Conservation (phyloP, 2,113 vertebrate genomes). For the Odontophorus gujanensis region DNA sequence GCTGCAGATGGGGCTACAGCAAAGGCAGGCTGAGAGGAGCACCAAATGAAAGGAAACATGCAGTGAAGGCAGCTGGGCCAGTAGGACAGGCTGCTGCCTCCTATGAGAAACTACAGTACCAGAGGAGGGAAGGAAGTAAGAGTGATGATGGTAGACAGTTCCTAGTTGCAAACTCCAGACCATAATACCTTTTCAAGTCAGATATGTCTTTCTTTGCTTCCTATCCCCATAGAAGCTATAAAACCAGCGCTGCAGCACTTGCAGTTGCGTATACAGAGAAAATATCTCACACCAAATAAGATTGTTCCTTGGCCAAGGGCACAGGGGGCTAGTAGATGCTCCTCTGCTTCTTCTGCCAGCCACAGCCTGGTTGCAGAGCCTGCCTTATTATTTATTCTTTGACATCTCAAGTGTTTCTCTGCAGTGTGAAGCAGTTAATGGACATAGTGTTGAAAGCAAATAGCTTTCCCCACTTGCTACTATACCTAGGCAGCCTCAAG, state of each 20-base stretch:
- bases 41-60: not conserved
- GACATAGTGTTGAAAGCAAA: not conserved
- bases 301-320: not conserved
- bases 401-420: not conserved
- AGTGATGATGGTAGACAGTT: not conserved
- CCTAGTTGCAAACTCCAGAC: not conserved
- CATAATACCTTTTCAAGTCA: not conserved
- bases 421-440: not conserved
- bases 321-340: not conserved
- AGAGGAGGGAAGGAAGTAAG: no score
- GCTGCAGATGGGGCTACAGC: not conserved
- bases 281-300: not conserved
- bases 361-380: not conserved
- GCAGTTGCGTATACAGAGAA: not conserved
- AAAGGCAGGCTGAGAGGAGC: not conserved
- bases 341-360: not conserved
- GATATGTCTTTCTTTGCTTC: not conserved
- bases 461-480: conserved; percentile 35
- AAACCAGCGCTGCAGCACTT: not conserved
- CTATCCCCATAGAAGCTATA: not conserved
- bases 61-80: not conserved
- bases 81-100: not conserved
- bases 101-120: not conserved
- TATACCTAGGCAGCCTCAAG: conserved; percentile 18
- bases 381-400: not conserved